Conservation (phyloP, 2,888 invertebrate species). For the Gnatocerus cornutus region DNA sequence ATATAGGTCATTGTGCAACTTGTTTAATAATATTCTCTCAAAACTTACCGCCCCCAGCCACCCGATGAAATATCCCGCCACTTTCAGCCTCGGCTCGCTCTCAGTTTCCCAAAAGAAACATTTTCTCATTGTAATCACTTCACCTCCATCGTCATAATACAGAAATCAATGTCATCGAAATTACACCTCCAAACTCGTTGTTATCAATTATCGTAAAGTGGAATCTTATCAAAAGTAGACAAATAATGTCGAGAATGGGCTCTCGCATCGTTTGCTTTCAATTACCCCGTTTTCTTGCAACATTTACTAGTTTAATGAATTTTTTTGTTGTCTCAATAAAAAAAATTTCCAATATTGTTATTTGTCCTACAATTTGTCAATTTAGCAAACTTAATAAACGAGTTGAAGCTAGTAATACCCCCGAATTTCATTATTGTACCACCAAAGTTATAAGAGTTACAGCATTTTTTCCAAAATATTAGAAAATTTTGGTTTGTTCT, state of each 20-base stretch:
- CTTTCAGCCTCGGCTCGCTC: neutral
- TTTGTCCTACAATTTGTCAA: no score
- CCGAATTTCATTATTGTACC: no score
- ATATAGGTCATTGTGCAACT: no score
- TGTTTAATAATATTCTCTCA: no score
- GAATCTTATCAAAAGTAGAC: constrained; percentile 12
- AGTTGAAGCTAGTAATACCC: no score
- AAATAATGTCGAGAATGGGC: neutral
- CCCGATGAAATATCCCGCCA: constrained; percentile 16
- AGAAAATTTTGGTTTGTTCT: no score
- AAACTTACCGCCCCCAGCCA: constrained; percentile 35
- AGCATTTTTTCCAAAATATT: no score
- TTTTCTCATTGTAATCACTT: constrained; percentile 20
- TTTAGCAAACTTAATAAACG: no score
- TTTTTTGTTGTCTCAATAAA: no score
- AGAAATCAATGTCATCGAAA: constrained; percentile 17
- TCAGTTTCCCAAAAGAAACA: neutral
- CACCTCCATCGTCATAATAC: constrained; percentile 10
- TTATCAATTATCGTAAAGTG: constrained; percentile 27
- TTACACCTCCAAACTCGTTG: constrained; percentile 2
- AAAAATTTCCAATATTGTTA: no score
- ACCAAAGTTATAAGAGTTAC: no score
- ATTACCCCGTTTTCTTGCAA: constrained; percentile 26
- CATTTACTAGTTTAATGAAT: no score
- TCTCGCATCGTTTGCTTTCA: constrained; percentile 41